Evolutionary conservation across 2,888 invertebrate species (phyloP).

Genomic region (Molanna angustata): DNA sequence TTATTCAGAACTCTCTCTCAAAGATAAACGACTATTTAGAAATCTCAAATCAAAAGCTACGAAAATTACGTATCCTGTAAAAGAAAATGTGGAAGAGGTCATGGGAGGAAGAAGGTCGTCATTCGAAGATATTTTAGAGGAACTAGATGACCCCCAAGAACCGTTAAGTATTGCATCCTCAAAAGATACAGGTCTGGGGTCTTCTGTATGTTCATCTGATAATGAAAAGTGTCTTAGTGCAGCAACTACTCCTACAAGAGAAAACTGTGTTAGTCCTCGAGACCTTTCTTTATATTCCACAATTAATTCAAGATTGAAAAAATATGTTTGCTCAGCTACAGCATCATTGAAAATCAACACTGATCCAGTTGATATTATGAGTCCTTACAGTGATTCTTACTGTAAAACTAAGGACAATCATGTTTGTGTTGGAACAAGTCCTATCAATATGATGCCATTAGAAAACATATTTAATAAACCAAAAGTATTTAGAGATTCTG

Average conservation of each 20-base stretch:
- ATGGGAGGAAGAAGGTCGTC: not conserved
- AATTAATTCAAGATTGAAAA: too few relatives aligned
- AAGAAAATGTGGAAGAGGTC: too few relatives aligned
- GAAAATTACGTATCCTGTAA: too few relatives aligned
- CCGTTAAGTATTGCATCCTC: conserved; percentile 37
- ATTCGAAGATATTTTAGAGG: conserved; percentile 7
- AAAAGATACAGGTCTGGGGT: conserved; percentile 48
- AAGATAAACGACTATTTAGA: not conserved
- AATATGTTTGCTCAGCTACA: conserved; percentile 3
- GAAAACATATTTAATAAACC: conserved; percentile 1
- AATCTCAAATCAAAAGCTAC: not conserved
- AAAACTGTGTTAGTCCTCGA: conserved; percentile 14
- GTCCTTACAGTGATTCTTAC: too few relatives aligned
- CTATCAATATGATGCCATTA: conserved; percentile 2
- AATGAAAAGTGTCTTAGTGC: conserved; percentile 38
- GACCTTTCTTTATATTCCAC: conserved; percentile 10
- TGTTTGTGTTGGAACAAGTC: conserved; percentile 10
- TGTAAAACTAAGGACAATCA: too few relatives aligned
- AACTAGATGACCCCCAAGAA: not conserved
- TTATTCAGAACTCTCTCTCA: not conserved
- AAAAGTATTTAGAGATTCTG: not conserved
- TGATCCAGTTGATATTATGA: too few relatives aligned
- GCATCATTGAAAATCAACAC: not conserved
- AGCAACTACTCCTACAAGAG: conserved; percentile 21
- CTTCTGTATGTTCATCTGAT: conserved; percentile 46